A percentile compares a stretch with the other conserved stretches of the same genome.
phyloP scores from a whole-genome alignment of 2,888 invertebrate species.

The Brassicogethes aeneus region DNA sequence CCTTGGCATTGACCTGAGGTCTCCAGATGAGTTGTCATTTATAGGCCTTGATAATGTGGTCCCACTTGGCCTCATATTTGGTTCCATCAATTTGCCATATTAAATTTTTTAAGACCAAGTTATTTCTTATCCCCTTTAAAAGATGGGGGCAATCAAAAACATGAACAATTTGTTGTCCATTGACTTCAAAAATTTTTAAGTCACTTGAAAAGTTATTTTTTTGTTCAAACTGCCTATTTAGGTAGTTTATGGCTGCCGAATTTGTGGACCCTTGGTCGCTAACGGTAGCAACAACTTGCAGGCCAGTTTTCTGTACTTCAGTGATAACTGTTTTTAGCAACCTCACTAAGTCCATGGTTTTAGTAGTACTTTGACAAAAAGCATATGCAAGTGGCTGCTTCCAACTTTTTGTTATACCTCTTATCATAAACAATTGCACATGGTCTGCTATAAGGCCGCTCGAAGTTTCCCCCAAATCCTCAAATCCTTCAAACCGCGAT shows the following conservation, averaged over 20 bases:
- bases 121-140: not conserved
- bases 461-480: conserved; percentile 4
- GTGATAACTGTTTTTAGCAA: not conserved
- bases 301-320: conserved; percentile 6
- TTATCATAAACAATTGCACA: conserved; percentile 9
- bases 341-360: conserved; percentile 1
- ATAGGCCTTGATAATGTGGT: not conserved
- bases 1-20: not conserved
- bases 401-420: conserved; percentile 7
- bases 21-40: not conserved
- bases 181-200: conserved; percentile 2
- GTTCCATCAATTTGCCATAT: not conserved
- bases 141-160: conserved; percentile 8
- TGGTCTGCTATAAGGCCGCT: conserved; percentile 9
- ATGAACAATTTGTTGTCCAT: conserved; percentile 8
- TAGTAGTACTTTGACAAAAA: conserved; percentile 5
- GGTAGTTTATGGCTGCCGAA: conserved; percentile 5
- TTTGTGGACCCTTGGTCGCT: conserved; percentile 8
- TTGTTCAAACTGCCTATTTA: not conserved
- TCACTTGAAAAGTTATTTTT: not conserved
- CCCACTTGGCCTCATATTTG: not conserved
- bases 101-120: not conserved
- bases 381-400: conserved; percentile 8
- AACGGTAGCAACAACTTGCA: conserved; percentile 6
- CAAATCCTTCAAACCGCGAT: conserved; percentile 6